Base-by-base conservation (phyloP, 2,888 invertebrate genomes). In the Mantis religiosa region DNA sequence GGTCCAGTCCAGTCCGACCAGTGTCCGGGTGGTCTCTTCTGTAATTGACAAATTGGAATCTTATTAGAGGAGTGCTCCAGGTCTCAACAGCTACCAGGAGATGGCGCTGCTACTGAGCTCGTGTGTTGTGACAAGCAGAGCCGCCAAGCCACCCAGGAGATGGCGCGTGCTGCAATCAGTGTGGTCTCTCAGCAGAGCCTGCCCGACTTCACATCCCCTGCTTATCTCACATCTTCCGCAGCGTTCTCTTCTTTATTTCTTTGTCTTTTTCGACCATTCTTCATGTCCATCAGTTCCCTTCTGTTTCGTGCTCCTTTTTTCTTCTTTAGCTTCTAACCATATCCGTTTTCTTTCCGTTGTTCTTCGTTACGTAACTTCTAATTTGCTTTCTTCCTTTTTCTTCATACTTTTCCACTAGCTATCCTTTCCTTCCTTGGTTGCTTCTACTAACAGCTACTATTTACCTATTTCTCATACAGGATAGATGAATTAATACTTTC, bases 81-180 rank as follows among this genome's bases (percentile, higher is more conserved):
- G n/a, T 41, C 34, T 84, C 84, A 34, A 30, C 41, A 34, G 34
- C 85, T 85, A 85, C 85, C 84, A 34, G 27, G 27, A 47, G 85
- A 71, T 71, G 54, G 54, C 54, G 54, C 54, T 71, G 54, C 54
- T 71, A 71, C 54, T 71, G 54, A 71, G 54, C 54, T 71, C 54
- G 54, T 71, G 41, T 85, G 85, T 85, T 85, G 34, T 47, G 85
- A 85, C 85, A 85, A 85, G 47, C 41, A 41, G 54, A 54, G 92
- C 92, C 91, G 92, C 93, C 91, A 93, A 92, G 92, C 92, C 94
- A 89, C 94, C 92, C 92, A 93, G 95, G 95, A 95, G 94, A 94
- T 94, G 95, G 95, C 96, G 96, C 96, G 96, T 96, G 96, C 96
- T 96, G 94, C 96, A 93, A 94, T 94, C 95, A 95, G 96, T 96